Evolutionary conservation across 2,113 vertebrate species (phyloP).

Genomic region (Bucco capensis): DNA sequence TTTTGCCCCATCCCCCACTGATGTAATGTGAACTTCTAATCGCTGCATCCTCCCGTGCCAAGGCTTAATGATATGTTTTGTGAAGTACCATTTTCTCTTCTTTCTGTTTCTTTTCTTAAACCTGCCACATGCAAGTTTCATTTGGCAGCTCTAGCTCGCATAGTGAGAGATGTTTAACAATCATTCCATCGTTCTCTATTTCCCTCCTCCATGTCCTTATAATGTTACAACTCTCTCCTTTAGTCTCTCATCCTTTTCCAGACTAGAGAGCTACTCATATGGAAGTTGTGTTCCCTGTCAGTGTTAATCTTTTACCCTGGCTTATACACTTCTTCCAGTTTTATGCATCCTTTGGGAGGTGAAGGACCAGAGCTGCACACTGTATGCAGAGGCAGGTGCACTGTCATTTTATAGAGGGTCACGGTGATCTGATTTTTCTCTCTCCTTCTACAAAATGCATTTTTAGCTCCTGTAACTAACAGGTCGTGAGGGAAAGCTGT

Average conservation of each 20-base stretch:
- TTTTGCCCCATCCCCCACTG: neutral
- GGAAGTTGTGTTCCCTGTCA: neutral
- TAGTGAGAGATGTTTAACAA: neutral
- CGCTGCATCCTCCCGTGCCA: neutral
- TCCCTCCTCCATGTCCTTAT: neutral
- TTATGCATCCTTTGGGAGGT: neutral
- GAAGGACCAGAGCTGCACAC: neutral
- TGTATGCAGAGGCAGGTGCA: neutral
- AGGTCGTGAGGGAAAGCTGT: neutral
- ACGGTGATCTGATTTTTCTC: neutral
- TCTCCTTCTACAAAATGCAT: neutral
- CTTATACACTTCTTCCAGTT: neutral
- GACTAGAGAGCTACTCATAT: neutral
- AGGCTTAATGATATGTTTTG: neutral
- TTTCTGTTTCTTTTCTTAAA: slow-evolving; percentile 7
- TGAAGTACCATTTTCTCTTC: neutral
- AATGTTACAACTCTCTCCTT: neutral
- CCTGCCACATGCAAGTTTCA: neutral
- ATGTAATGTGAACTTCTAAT: neutral
- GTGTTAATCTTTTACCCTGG: neutral
- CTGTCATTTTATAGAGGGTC: neutral
- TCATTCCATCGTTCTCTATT: neutral
- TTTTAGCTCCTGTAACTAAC: neutral
- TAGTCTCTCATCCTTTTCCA: neutral
- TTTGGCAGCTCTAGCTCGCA: neutral